Evolutionary conservation across 2,113 vertebrate genomes (phyloP).

Genomic region (Semnornis frantzii): DNA sequence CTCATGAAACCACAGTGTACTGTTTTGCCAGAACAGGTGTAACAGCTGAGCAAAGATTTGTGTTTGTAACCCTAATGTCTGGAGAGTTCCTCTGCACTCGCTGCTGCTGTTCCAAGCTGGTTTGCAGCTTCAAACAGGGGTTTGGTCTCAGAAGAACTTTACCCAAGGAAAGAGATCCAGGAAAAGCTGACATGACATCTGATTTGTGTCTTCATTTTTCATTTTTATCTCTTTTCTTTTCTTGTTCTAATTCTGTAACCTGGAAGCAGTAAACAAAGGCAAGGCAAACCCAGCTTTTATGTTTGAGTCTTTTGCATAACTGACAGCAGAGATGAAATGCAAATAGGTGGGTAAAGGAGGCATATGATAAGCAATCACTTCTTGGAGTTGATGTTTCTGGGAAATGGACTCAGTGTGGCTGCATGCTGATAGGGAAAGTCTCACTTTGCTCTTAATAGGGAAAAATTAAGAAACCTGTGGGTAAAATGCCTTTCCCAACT

Average conservation of each 20-base stretch:
- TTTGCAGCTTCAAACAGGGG: not conserved
- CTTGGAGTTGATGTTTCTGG: slow-evolving; percentile 49
- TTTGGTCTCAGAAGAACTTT: not conserved
- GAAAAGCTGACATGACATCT: not conserved
- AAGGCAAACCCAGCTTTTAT: not conserved
- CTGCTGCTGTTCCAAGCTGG: not conserved
- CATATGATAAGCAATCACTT: slow-evolving; percentile 38
- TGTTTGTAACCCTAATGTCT: not conserved
- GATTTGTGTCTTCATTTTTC: not conserved
- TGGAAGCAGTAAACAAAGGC: not conserved
- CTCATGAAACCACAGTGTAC: accelerated
- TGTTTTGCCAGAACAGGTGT: not conserved
- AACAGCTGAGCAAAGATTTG: not conserved
- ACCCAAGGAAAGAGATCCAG: not conserved
- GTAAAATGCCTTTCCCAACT: not conserved
- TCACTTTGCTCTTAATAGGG: not conserved
- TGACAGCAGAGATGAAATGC: not conserved
- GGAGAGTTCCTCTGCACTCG: not conserved
- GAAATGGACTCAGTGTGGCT: not conserved
- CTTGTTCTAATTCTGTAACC: not conserved
- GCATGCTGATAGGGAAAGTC: not conserved
- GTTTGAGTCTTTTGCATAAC: not conserved
- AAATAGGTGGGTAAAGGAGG: slow-evolving; percentile 10
- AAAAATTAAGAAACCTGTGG: not conserved
- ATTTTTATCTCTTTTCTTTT: not conserved